Conservation (phyloP, 2,113 vertebrate genomes). For the Mesoclemmys tuberculata region DNA sequence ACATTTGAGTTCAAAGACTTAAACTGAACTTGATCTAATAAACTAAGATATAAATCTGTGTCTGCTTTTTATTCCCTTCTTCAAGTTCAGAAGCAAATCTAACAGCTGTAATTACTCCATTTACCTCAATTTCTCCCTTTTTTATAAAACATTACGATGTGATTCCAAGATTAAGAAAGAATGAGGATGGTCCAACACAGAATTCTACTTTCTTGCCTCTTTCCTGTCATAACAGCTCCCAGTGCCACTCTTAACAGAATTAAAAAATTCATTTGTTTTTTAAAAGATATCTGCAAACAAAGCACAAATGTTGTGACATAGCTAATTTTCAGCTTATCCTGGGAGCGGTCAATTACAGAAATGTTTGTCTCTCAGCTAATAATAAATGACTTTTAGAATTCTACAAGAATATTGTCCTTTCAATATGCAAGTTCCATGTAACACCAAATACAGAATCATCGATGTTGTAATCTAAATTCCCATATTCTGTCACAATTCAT, state of each 20-base stretch:
- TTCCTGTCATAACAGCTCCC: background rate
- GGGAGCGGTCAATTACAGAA: background rate
- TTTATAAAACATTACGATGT: background rate
- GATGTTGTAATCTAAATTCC: background rate
- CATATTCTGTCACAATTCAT: background rate
- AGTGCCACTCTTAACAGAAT: background rate
- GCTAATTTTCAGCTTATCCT: background rate
- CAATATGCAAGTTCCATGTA: background rate
- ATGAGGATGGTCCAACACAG: background rate
- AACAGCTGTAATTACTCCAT: background rate
- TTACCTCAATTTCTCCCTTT: background rate
- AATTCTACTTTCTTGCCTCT: background rate
- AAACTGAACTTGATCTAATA: background rate
- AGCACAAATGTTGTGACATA: background rate
- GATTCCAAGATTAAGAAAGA: background rate
- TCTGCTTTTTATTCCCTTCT: background rate
- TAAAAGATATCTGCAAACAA: background rate
- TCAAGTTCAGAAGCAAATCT: background rate
- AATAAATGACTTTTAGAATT: background rate
- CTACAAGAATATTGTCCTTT: background rate
- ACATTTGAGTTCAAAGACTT: conserved; percentile 9
- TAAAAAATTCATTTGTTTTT: background rate
- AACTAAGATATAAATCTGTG: background rate
- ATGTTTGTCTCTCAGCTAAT: background rate
- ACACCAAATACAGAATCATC: background rate